A percentile compares a stretch with the other conserved stretches of the same genome.
These are phyloP conservation scores for Drosophila watanabei DNA, from an alignment of 1,140 invertebrate species.

Conservation along the genomic window DNA sequence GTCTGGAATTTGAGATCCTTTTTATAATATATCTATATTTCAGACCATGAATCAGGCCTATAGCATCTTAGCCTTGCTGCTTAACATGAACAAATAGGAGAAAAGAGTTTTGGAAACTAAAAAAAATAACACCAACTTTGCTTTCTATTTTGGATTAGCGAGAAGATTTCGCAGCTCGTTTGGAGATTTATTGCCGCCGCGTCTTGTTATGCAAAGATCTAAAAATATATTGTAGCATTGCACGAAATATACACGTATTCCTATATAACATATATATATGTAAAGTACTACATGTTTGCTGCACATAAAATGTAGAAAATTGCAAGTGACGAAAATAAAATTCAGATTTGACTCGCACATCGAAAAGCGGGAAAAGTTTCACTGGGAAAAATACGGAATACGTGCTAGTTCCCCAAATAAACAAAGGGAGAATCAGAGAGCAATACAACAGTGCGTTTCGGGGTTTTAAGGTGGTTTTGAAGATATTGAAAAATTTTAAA, in stretches of 20 bases:
- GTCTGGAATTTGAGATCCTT: background rate
- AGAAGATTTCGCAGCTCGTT: conserved; percentile 38
- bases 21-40: conserved; percentile 14
- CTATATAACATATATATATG: conserved; percentile 14
- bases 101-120: background rate
- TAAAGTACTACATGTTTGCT: conserved; percentile 31
- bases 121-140: background rate
- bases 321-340: conserved; percentile 62
- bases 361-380: conserved; percentile 17
- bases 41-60: conserved; percentile 74
- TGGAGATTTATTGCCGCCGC: conserved; percentile 52
- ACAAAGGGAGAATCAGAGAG: background rate
- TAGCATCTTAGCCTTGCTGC: conserved; percentile 63
- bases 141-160: conserved; percentile 48
- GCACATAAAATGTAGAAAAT: conserved; percentile 41
- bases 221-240: conserved; percentile 51
- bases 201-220: conserved; percentile 57
- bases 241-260: conserved; percentile 38
- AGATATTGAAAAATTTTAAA: background rate
- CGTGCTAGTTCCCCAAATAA: conserved; percentile 23
- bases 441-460: conserved; percentile 1
- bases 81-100: conserved; percentile 61
- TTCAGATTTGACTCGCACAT: conserved; percentile 14
- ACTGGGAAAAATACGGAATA: conserved; percentile 7
- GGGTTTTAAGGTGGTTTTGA: too few species aligned